Percentiles rank a stretch among this genome's conserved stretches.
These are phyloP conservation scores for Tragelaphus imberbis DNA, from an alignment of 2,113 vertebrate genomes.

Conservation along the genomic window DNA sequence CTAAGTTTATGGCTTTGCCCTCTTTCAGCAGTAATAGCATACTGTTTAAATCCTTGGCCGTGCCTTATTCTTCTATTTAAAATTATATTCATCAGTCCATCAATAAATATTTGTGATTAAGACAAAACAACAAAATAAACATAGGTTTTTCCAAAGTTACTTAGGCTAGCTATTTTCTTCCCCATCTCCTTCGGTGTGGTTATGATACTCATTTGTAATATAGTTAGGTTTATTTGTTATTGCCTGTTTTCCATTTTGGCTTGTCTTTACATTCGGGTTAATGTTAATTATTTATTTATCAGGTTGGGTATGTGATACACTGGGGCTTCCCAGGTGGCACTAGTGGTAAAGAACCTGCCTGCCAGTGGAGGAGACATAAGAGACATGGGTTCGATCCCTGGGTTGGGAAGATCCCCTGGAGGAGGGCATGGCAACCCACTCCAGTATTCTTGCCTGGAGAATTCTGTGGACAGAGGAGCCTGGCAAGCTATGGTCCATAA, in stretches of 20 bases:
- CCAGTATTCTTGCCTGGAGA: neutral
- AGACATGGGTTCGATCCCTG: neutral
- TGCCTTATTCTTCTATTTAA: constrained; percentile 73
- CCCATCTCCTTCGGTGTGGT: neutral
- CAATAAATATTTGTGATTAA: constrained; percentile 68
- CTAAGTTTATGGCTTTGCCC: constrained; percentile 46
- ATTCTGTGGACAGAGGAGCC: neutral
- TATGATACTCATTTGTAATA: neutral
- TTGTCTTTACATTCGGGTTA: neutral
- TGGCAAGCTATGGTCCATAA: neutral
- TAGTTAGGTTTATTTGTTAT: neutral
- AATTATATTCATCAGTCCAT: constrained; percentile 72
- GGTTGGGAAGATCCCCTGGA: neutral
- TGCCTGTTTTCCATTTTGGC: neutral
- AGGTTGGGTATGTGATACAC: neutral
- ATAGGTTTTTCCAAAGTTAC: neutral
- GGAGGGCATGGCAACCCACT: neutral
- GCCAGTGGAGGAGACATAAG: neutral
- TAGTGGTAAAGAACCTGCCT: neutral
- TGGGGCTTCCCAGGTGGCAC: neutral
- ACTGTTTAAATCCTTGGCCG: constrained; percentile 61
- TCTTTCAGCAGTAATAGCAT: constrained; percentile 49
- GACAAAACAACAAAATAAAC: constrained; percentile 11
- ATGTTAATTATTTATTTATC: constrained; percentile 18
- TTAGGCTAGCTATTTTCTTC: neutral